Conservation (phyloP, 2,888 invertebrate species). For the Argyresthia goedartella region DNA sequence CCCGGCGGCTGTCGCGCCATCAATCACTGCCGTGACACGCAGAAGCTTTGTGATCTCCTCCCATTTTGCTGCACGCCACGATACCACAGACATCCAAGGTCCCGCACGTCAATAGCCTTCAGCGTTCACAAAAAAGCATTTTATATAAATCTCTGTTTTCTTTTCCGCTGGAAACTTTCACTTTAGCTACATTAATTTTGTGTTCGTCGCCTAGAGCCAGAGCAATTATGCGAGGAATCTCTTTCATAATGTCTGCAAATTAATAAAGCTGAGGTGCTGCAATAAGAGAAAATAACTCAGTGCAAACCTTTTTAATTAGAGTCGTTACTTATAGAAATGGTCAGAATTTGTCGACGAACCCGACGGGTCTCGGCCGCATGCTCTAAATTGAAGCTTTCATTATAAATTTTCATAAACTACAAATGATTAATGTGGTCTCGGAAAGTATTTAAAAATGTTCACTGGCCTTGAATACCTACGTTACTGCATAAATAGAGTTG, state of each 20-base stretch:
- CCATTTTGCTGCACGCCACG: constrained; percentile 30
- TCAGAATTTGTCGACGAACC: constrained; percentile 16
- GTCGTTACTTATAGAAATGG: constrained; percentile 24
- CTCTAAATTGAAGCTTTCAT: constrained; percentile 11
- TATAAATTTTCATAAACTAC: background rate
- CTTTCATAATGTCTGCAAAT: constrained; percentile 20
- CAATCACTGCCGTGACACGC: constrained; percentile 57
- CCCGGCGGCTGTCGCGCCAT: constrained; percentile 24
- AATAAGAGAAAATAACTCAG: constrained; percentile 23
- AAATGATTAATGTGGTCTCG: no score
- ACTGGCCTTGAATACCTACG: no score
- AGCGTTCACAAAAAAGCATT: background rate
- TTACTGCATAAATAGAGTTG: no score
- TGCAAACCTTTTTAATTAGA: constrained; percentile 38
- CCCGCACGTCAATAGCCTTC: constrained; percentile 21
- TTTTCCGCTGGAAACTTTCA: background rate
- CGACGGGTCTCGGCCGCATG: constrained; percentile 7
- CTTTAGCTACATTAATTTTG: background rate
- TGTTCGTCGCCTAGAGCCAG: background rate
- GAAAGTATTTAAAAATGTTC: no score
- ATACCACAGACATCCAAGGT: background rate
- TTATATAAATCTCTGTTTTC: background rate
- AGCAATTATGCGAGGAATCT: constrained; percentile 14
- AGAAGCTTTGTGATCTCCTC: constrained; percentile 36
- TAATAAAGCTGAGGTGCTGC: constrained; percentile 21